Evolutionary conservation across 1,140 invertebrate genomes (phyloP).

Genomic region (Monomorium pharaonis): DNA sequence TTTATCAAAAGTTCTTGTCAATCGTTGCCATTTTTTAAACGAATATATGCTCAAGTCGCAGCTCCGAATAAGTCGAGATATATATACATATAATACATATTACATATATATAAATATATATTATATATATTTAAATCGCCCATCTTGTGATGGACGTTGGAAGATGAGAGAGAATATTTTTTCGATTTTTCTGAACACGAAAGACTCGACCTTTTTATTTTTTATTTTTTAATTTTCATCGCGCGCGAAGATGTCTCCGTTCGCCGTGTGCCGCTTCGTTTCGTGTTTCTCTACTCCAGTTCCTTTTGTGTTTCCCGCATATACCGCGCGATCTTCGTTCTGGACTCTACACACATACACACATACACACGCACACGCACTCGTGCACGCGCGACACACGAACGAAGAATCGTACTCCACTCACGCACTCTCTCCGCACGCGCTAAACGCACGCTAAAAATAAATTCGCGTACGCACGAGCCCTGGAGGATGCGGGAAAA

Average conservation of each 20-base stretch:
- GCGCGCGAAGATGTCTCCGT: constrained; percentile 49
- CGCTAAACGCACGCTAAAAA: constrained; percentile 45
- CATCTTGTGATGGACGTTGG: constrained; percentile 50
- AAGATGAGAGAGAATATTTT: constrained; percentile 67
- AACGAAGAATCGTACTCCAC: constrained; percentile 61
- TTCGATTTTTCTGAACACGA: constrained; percentile 64
- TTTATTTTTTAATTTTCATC: constrained; percentile 53
- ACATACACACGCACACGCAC: background rate
- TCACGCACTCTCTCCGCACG: constrained; percentile 34
- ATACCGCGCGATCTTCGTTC: constrained; percentile 66
- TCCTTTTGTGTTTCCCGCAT: constrained; percentile 43
- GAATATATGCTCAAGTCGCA: constrained; percentile 77
- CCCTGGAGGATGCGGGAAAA: constrained; percentile 17
- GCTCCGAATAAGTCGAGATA: constrained; percentile 72
- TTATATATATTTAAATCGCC: constrained; percentile 64
- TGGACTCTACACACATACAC: constrained; percentile 58
- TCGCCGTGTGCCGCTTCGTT: constrained; percentile 64
- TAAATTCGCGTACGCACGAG: constrained; percentile 50
- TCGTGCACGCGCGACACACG: background rate
- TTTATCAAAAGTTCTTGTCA: constrained; percentile 75
- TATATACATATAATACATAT: constrained; percentile 68
- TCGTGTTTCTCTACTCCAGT: constrained; percentile 33
- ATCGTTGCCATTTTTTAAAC: constrained; percentile 77
- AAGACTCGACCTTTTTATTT: constrained; percentile 45
- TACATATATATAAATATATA: constrained; percentile 70